Conservation (phyloP, 2,888 invertebrate species). For the Caenorhabditis sp. region DNA sequence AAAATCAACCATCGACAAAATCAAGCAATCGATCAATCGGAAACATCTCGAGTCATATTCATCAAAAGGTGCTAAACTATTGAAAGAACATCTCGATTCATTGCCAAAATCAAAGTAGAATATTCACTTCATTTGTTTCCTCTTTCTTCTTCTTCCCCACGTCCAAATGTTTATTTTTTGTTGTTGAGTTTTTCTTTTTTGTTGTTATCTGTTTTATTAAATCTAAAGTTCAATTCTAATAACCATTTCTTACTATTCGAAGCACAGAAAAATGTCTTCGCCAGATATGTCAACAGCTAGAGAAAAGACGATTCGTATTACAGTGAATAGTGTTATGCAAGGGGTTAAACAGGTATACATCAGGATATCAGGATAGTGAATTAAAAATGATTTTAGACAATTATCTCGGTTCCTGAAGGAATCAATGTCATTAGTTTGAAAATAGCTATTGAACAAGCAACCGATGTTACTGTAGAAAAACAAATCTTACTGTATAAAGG, state of each 20-base stretch:
- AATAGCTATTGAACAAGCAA: slow-evolving; percentile 19
- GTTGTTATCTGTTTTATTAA: background rate
- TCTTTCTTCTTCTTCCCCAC: background rate
- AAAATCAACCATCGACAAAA: slow-evolving; percentile 34
- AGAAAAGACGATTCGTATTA: slow-evolving; percentile 8
- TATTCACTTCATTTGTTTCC: background rate
- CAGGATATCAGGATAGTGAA: background rate
- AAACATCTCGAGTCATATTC: slow-evolving; percentile 47
- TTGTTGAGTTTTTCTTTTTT: background rate
- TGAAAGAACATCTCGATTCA: slow-evolving; percentile 27
- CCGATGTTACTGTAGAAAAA: slow-evolving; percentile 29
- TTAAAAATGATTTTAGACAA: slow-evolving; percentile 9
- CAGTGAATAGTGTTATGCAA: slow-evolving; percentile 40
- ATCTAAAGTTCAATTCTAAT: background rate
- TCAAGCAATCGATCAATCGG: slow-evolving; percentile 41
- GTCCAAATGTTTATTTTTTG: slow-evolving; percentile 1
- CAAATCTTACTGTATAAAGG: slow-evolving; percentile 50
- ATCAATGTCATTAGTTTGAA: slow-evolving; percentile 29
- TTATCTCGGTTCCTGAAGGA: slow-evolving; percentile 14
- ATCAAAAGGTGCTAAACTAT: slow-evolving; percentile 47
- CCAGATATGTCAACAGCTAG: background rate
- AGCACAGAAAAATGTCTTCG: background rate
- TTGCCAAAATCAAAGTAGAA: slow-evolving; percentile 12
- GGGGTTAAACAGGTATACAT: slow-evolving; percentile 26
- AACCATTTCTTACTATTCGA: background rate